Evolutionary conservation across 2,113 vertebrate species (phyloP), one percentile per base, ranked within the genome.

Genomic region (Engystomops pustulosus): DNA sequence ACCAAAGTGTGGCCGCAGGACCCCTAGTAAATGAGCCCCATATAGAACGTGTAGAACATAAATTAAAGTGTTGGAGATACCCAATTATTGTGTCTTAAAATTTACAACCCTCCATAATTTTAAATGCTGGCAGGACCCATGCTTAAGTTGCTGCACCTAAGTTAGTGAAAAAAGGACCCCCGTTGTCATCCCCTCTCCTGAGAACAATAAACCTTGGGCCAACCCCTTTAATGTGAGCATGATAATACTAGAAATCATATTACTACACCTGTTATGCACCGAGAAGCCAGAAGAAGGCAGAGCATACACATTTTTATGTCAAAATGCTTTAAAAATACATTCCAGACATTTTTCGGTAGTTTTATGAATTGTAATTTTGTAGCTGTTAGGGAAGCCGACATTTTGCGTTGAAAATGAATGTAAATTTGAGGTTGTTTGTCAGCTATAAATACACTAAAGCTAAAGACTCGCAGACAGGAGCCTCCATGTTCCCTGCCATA

Each of bases 281-380:
- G 49, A 2, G 58, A 36, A 74, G 60, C 90, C 92, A 93, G 89
- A 90, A 85, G 91, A 89, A 86, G 92, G 91, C 89, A 91, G 89
- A 87, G 87, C 71, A 25, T 86, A 78, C 90, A 87, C 87, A 47
- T 67, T 90, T 92, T 32, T 83, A 83, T 47, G n/a, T 41, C 49
- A 86, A 12, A 27, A 49, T 44, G 0, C 9, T 79, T 11, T 27
- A 62, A 70, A 23, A 72, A 87, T 49, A 41, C 23, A 32, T n/a
- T 44, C 17, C 5, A 34, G 51, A 49, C n/a, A 32, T 38, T 49
- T 32, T 7, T 25, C 47, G 6, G n/a, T 2, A 20, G 10, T 25
- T 4, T 15, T 4, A 55, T 60, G 9, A 36, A 20, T 44, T 74
- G 36, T 18, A n/a, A 47, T 12, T n/a, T 67, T 51, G 20, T 49